phyloP scores from a whole-genome alignment of 2,888 invertebrate genomes.

The Halocaridina rubra region DNA sequence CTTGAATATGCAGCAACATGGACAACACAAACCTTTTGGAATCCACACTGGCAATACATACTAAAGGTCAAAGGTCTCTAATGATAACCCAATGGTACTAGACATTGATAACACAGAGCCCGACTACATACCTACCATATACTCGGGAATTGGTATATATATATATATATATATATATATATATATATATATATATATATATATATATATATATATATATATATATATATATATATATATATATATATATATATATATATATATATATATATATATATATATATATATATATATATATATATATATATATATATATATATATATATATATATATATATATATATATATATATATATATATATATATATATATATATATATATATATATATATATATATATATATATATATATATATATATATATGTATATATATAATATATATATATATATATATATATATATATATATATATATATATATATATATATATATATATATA shows the following conservation, averaged over 20 bases:
- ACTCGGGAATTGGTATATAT: background rate
- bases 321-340: background rate
- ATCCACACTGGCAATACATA: no score
- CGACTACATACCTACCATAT: background rate
- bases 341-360: constrained; percentile 7
- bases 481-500: background rate
- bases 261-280: background rate
- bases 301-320: constrained; percentile 5
- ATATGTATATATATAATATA: background rate
- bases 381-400: background rate
- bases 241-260: constrained; percentile 5
- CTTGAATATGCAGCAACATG: no score
- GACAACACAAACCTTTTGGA: no score
- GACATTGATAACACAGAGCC: no score
- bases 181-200: background rate
- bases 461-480: background rate
- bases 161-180: background rate
- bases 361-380: constrained; percentile 4
- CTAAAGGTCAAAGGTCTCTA: no score
- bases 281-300: constrained; percentile 5
- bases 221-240: constrained; percentile 14
- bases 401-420: constrained; percentile 7
- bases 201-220: background rate
- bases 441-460: background rate
- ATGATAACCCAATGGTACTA: no score